Conservation (phyloP, 1,140 invertebrate species). For the Temnothorax longispinosus region DNA sequence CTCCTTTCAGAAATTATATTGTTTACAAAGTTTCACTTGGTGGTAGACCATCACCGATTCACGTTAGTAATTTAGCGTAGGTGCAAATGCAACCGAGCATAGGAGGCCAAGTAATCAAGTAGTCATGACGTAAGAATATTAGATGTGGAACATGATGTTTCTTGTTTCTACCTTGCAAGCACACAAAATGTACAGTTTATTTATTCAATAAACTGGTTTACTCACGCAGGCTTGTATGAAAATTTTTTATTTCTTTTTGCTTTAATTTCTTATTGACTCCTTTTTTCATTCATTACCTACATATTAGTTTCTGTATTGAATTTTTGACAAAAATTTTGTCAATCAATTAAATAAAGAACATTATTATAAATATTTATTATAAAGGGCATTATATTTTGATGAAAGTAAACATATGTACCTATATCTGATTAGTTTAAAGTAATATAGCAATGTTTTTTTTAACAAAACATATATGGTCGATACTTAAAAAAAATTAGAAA, state of each 20-base stretch:
- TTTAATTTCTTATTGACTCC: neutral
- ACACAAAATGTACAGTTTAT: neutral
- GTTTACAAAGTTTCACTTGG: constrained; percentile 6
- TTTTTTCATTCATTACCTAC: neutral
- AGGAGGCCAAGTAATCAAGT: neutral
- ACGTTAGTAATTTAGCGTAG: neutral
- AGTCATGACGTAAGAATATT: constrained; percentile 18
- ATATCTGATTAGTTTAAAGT: neutral
- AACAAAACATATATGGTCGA: neutral
- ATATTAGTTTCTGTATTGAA: neutral
- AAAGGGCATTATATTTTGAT: neutral
- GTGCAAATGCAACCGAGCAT: neutral
- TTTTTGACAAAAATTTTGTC: neutral
- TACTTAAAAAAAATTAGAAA: neutral
- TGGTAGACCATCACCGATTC: neutral
- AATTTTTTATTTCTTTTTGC: too few relatives aligned
- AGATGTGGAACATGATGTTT: neutral
- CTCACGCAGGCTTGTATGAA: too few relatives aligned
- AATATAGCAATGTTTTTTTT: neutral
- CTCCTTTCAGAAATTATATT: constrained; percentile 8
- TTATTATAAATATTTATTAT: neutral
- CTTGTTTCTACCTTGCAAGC: neutral
- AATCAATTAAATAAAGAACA: neutral
- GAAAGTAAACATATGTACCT: neutral
- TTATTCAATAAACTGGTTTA: neutral